phyloP scores from a whole-genome alignment of 2,888 invertebrate genomes.

The Steinernema carpocapsae region DNA sequence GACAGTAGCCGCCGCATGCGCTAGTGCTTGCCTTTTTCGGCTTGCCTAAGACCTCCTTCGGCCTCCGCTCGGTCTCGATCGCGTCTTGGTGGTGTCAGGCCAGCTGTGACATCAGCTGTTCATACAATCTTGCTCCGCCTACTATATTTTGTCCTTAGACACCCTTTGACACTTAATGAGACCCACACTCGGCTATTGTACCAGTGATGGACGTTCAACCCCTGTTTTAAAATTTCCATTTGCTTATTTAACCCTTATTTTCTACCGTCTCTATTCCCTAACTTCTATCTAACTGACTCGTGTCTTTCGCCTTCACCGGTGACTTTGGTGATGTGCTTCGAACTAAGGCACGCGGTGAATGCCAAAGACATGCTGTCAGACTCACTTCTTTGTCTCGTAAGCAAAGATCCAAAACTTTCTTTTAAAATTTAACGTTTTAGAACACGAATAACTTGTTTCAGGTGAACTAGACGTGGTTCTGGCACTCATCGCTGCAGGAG shows the following conservation, averaged over 20 bases:
- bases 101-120: slow-evolving; percentile 34
- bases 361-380: slow-evolving; percentile 26
- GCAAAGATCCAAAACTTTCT: neutral
- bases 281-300: slow-evolving; percentile 5
- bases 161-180: neutral
- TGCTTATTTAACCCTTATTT: neutral
- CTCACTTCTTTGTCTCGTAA: neutral
- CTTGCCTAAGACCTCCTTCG: neutral
- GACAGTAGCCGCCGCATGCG: slow-evolving; percentile 3
- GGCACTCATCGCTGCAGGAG: neutral
- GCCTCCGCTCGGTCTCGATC: neutral
- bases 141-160: neutral
- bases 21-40: neutral
- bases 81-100: slow-evolving; percentile 24
- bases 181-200: neutral
- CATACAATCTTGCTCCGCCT: slow-evolving; percentile 20
- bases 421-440: neutral
- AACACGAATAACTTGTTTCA: neutral
- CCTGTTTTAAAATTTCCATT: too few species aligned
- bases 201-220: neutral
- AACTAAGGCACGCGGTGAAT: slow-evolving; percentile 35
- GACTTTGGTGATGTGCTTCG: slow-evolving; percentile 25
- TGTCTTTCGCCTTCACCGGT: slow-evolving; percentile 34
- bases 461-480: neutral
- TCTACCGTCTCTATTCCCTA: neutral